These are phyloP conservation scores for Hypocryptadius cinnamomeus DNA, from an alignment of 2,113 vertebrate genomes.

Conservation along the genomic window DNA sequence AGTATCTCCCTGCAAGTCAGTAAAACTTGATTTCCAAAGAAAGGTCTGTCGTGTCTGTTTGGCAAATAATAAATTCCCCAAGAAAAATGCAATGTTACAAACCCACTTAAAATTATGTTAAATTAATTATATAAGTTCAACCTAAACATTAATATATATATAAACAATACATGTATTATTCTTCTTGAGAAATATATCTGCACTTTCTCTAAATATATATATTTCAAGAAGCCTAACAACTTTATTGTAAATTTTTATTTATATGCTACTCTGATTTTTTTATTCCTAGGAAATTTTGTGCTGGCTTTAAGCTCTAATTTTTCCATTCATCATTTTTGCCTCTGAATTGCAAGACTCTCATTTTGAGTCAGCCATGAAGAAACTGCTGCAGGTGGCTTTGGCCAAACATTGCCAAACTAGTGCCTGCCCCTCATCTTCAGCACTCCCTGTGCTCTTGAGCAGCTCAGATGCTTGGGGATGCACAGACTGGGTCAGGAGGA, in stretches of 20 bases:
- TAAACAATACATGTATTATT: neutral
- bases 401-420: neutral
- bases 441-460: neutral
- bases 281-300: neutral
- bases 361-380: neutral
- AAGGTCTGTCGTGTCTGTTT: neutral
- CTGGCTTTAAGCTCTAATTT: neutral
- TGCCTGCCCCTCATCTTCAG: neutral
- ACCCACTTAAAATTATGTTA: neutral
- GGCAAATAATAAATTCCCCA: neutral
- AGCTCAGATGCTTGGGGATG: neutral
- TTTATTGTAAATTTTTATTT: neutral
- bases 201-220: neutral
- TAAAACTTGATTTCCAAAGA: neutral
- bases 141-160: neutral
- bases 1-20: neutral
- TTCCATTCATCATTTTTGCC: neutral
- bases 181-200: neutral
- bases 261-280: neutral
- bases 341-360: neutral
- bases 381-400: neutral
- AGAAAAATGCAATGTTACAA: neutral
- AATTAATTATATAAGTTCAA: neutral
- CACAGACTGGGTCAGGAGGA: neutral
- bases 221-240: neutral